Conservation (phyloP, 2,113 vertebrate species). For the Cyprinodon variegatus region DNA sequence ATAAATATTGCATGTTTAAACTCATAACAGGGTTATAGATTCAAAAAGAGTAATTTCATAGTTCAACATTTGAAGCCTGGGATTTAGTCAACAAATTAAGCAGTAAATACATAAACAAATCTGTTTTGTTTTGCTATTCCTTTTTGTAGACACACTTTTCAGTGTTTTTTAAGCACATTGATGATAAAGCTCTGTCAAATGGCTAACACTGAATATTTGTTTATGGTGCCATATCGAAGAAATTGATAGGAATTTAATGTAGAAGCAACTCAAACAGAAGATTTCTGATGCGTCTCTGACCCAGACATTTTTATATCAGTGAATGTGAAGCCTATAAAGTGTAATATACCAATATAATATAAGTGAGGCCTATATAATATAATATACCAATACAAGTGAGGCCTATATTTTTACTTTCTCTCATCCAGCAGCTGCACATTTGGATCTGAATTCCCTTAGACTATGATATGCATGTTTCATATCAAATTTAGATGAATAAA, state of each 20-base stretch:
- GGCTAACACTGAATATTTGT: background rate
- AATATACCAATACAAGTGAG: too few relatives aligned
- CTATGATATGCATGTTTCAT: slow-evolving; percentile 1
- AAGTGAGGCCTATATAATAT: too few relatives aligned
- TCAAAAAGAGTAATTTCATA: background rate
- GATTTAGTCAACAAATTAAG: background rate
- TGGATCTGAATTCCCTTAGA: background rate
- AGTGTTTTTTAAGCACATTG: background rate
- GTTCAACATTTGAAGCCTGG: background rate
- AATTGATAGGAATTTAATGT: too few relatives aligned
- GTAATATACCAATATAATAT: too few relatives aligned
- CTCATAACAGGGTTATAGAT: too few relatives aligned
- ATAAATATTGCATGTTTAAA: too few relatives aligned
- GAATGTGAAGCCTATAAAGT: too few relatives aligned
- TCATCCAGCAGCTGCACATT: too few relatives aligned
- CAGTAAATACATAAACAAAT: background rate
- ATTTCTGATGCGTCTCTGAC: too few relatives aligned
- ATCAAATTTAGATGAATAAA: background rate
- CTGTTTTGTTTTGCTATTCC: background rate
- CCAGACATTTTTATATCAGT: too few relatives aligned
- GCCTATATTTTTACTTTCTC: too few relatives aligned
- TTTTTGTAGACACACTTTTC: background rate
- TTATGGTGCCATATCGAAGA: background rate
- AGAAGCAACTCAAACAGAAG: too few relatives aligned
- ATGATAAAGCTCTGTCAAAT: background rate